Evolutionary conservation across 2,797 vertebrate genomes (phyloP), one percentile per base, ranked within the genome.

Genomic region (Platyrinchus mystaceus): DNA sequence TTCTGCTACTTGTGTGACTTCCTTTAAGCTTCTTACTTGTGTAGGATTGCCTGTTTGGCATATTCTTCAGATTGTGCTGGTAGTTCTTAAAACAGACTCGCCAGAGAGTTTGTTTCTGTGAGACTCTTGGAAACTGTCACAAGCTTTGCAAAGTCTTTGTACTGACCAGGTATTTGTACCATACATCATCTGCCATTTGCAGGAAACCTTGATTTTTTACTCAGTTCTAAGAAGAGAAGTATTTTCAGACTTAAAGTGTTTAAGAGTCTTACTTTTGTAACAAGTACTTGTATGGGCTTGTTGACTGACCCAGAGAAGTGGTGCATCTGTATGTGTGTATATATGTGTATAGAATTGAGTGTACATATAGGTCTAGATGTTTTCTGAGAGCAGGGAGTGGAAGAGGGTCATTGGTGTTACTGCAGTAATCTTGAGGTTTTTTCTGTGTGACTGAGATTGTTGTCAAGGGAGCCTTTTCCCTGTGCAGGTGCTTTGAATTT

Each of bases 261-360:
- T 14, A n/a, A 23, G 46, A 28, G 5, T 58, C 15, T 84, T 7
- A 8, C 34, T 89, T 89, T 69, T 83, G 10, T 89, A 23, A 6
- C 7, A 19, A 12, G 10, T n/a, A 23, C 20, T 41, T 49, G 8
- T 62, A 27, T 12, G 32, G n/a, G 19, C 19, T 39, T 32, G 30
- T 47, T 14, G 15, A 9, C 26, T 79, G 63, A 66, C 19, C 10
- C 17, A 43, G 60, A 84, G 60, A 14, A 32, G 24, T 32, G 11
- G 17, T 76, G 21, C 41, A 23, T 41, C 27, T 53, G 0, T 50
- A 26, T 68, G 43, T 46, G 3, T 36, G 2, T 59, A 28, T 44
- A 0, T 75, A 6, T 16, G 1, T 30, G 1, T 32, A 1, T 53
- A 1, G 41, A 1, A 28, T 3, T 43, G 2, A 44, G 5, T 60